phyloP scores from a whole-genome alignment of 1,140 invertebrate species.

The Diorhabda elongata region DNA sequence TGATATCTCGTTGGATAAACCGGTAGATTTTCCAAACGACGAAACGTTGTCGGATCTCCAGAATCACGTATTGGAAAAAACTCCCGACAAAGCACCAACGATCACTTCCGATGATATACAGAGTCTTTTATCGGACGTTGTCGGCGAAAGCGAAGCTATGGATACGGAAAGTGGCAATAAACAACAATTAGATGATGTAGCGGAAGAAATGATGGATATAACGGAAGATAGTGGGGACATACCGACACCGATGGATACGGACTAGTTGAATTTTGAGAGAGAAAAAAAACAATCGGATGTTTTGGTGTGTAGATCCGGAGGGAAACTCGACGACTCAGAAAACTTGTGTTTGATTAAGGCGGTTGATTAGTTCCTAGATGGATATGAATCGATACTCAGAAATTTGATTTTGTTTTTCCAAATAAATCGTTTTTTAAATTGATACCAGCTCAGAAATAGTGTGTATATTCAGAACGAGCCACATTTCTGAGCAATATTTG shows the following conservation, averaged over 20 bases:
- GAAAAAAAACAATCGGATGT: too few relatives aligned
- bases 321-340: too few relatives aligned
- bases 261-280: not conserved
- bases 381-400: too few relatives aligned
- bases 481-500: too few relatives aligned
- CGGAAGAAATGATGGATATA: not conserved
- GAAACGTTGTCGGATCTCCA: not conserved
- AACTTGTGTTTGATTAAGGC: too few relatives aligned
- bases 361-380: too few relatives aligned
- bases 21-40: not conserved
- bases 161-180: not conserved
- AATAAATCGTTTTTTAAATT: too few relatives aligned
- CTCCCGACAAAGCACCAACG: not conserved
- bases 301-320: too few relatives aligned
- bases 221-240: not conserved
- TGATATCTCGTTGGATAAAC: not conserved
- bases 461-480: too few relatives aligned
- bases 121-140: slow-evolving; percentile 9
- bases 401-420: too few relatives aligned
- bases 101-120: slow-evolving; percentile 14
- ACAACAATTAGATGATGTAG: not conserved
- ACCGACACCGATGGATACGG: not conserved
- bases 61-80: not conserved
- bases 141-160: not conserved
- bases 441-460: too few relatives aligned